These are phyloP conservation scores for Ophthalmolycus amberensis DNA, from an alignment of 2,113 vertebrate species.

Conservation along the genomic window DNA sequence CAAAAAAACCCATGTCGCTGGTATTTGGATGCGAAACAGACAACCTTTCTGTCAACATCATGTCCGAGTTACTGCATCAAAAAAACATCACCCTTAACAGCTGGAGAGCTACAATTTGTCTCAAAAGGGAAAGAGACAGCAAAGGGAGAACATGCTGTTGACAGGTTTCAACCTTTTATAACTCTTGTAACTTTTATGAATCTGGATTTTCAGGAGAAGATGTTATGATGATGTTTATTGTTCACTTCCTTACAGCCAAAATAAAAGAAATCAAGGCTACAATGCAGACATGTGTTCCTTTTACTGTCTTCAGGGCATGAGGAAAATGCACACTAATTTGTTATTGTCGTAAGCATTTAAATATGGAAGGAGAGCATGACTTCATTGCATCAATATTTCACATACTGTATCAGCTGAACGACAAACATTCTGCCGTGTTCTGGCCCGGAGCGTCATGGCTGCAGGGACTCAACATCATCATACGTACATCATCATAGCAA, in stretches of 20 bases:
- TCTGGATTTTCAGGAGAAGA: neutral
- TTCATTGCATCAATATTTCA: slow-evolving; percentile 19
- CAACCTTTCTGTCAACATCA: neutral
- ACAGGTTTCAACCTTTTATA: neutral
- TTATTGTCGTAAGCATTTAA: neutral
- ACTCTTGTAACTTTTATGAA: neutral
- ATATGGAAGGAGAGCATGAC: neutral
- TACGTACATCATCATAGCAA: slow-evolving; percentile 27
- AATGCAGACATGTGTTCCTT: neutral
- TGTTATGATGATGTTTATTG: neutral
- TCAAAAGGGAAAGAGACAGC: neutral
- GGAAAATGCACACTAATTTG: neutral
- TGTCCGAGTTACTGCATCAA: slow-evolving; percentile 12
- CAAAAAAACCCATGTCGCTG: neutral
- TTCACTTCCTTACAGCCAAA: neutral
- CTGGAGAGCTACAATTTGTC: neutral
- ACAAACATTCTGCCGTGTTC: neutral
- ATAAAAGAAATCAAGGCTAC: neutral
- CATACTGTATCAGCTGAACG: neutral
- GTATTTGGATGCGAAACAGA: neutral
- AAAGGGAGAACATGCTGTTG: neutral
- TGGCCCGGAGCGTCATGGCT: neutral
- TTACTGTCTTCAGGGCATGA: neutral
- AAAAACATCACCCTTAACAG: neutral
- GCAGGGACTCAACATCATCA: slow-evolving; percentile 25